Evolutionary conservation across 2,888 invertebrate species (phyloP), one percentile per base, ranked within the genome.

Genomic region (Drosophila histrio): DNA sequence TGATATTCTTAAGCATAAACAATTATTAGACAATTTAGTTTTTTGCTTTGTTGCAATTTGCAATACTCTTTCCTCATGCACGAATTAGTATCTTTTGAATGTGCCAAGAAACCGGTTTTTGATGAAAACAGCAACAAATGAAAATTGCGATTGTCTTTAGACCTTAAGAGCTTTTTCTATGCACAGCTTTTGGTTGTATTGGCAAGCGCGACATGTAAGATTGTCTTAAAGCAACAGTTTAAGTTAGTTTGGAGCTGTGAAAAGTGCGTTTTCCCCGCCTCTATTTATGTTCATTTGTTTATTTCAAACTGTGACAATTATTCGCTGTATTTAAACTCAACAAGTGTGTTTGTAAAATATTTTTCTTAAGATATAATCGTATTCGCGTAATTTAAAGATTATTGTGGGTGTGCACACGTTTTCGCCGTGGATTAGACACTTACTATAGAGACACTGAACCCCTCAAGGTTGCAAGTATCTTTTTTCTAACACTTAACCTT

Each of bases 31-130:
- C 1, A 17, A 28, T 26, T 7, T 0, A 15, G 1, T 2, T 26
- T 26, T 26, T 22, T 24, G n/a, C 15, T n/a, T 11, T 7, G 4
- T n/a, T 28, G 17, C 21, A 11, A 5, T 21, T n/a, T 21, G 19
- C 19, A 70, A n/a, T 19, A 19, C 36, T 7, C 19, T 50, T 47
- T 34, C 9, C 34, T 30, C n/a, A 34, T 22, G 13, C 21, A 13
- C 13, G 19, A 19, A 28, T 47, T 54, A 43, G 50, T 56, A 60
- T 59, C 57, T 75, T 57, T 47, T 66, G 41, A 58, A 57, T 65
- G 72, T n/a, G 46, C 6, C 5, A 43, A 15, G 44, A 77, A 77
- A 73, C 77, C 67, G 73, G 77, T 77, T 73, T 64, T 49, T n/a
- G 15, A 21, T n/a, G 15, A 21, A 26, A 21, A 49, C 49, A 54